Conservation (phyloP, 2,888 invertebrate genomes). For the Augiades crinisus region DNA sequence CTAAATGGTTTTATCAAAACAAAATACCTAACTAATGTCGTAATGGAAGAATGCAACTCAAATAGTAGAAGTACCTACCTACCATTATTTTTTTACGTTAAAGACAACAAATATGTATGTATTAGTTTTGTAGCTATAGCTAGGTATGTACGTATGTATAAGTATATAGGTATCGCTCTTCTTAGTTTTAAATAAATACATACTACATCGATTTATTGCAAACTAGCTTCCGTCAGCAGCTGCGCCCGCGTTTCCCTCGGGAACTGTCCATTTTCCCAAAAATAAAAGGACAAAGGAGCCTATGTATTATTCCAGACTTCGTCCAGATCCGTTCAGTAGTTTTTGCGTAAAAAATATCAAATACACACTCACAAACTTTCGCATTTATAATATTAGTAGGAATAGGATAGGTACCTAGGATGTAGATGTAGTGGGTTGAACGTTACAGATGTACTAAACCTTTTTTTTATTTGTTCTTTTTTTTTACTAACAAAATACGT, state of each 20-base stretch:
- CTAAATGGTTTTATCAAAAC: neutral
- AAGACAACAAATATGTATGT: conserved; percentile 9
- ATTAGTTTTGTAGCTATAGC: neutral
- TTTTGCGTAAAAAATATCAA: too few relatives aligned
- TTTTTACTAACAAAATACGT: conserved; percentile 2
- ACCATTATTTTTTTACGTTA: conserved; percentile 5
- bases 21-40: conserved; percentile 3
- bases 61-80: conserved; percentile 6
- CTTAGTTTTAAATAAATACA: neutral
- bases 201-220: neutral
- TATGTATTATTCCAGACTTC: too few relatives aligned
- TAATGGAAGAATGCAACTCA: neutral
- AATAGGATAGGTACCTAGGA: neutral
- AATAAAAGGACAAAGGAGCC: too few relatives aligned
- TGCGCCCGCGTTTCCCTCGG: too few relatives aligned
- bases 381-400: too few relatives aligned
- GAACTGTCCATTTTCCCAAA: too few relatives aligned
- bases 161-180: neutral
- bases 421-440: conserved; percentile 4
- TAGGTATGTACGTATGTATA: too few relatives aligned
- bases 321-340: too few relatives aligned
- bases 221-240: too few relatives aligned
- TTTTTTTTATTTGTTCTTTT: neutral
- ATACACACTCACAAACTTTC: too few relatives aligned
- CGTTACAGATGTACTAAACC: conserved; percentile 2